Conservation (phyloP, 2,797 vertebrate species). For the Prunella strophiata region DNA sequence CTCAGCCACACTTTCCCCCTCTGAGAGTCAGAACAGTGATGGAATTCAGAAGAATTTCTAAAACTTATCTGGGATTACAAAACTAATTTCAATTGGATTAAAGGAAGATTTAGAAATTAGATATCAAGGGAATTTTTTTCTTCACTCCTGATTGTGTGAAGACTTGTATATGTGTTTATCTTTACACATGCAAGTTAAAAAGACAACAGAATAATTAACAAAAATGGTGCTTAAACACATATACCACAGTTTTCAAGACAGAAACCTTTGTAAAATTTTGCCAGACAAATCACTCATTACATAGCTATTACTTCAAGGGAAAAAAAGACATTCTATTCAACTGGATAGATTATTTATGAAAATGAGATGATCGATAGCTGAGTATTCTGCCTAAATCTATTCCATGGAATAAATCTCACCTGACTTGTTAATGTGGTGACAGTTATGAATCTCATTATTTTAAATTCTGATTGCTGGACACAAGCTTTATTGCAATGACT, state of each 20-base stretch:
- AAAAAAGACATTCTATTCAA: conserved; percentile 22
- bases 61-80: background rate
- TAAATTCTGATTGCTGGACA: conserved; percentile 64
- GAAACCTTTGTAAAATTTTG: background rate
- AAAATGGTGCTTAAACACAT: background rate
- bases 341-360: conserved; percentile 61
- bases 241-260: background rate
- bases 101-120: background rate
- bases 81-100: conserved; percentile 31
- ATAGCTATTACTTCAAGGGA: background rate
- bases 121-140: background rate
- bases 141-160: background rate
- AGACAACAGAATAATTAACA: background rate
- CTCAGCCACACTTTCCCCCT: background rate
- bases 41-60: background rate
- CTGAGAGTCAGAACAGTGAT: background rate
- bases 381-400: conserved; percentile 51
- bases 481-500: conserved; percentile 55
- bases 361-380: conserved; percentile 51
- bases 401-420: conserved; percentile 46
- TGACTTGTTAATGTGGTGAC: conserved; percentile 52
- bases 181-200: background rate
- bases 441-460: conserved; percentile 71
- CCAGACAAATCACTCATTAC: conserved; percentile 1
- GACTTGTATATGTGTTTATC: background rate